These are phyloP conservation scores for Patiria miniata DNA, from an alignment of 35 echinoderm and acorn worm genomes.

Conservation along the genomic window DNA sequence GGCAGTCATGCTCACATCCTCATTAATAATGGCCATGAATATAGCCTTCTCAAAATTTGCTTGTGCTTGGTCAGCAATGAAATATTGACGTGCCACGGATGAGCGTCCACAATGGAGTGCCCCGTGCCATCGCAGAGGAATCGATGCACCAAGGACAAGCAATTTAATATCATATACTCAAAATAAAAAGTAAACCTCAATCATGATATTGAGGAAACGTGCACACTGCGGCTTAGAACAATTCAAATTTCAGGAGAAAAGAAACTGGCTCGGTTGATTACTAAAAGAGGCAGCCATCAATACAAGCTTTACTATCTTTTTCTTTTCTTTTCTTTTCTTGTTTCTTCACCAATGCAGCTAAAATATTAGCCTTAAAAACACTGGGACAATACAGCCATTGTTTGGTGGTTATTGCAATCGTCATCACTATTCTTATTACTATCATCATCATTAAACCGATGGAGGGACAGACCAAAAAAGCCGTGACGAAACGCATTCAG, in stretches of 20 bases:
- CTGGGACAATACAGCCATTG: conserved; percentile 4
- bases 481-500: not conserved
- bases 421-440: too few species aligned
- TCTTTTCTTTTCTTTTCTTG: too few species aligned
- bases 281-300: too few species aligned
- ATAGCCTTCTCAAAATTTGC: conserved; percentile 32
- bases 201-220: not conserved
- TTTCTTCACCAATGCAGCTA: too few species aligned
- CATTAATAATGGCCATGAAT: conserved; percentile 34
- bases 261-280: too few species aligned
- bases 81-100: conserved; percentile 30
- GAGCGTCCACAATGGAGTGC: conserved; percentile 23
- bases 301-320: too few species aligned
- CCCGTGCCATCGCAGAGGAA: not conserved
- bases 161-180: conserved; percentile 24
- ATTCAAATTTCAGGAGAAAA: too few species aligned
- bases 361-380: not conserved
- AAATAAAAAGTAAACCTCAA: conserved; percentile 22
- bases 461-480: too few species aligned
- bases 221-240: not conserved
- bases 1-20: conserved; percentile 24
- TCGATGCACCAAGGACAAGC: conserved; percentile 22
- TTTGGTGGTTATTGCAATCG: not conserved
- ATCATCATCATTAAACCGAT: too few species aligned
- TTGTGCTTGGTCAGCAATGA: conserved; percentile 24